Evolutionary conservation across 2,888 invertebrate genomes (phyloP), one percentile per base, ranked within the genome.

Genomic region (Amblyjoppa fuscipennis): DNA sequence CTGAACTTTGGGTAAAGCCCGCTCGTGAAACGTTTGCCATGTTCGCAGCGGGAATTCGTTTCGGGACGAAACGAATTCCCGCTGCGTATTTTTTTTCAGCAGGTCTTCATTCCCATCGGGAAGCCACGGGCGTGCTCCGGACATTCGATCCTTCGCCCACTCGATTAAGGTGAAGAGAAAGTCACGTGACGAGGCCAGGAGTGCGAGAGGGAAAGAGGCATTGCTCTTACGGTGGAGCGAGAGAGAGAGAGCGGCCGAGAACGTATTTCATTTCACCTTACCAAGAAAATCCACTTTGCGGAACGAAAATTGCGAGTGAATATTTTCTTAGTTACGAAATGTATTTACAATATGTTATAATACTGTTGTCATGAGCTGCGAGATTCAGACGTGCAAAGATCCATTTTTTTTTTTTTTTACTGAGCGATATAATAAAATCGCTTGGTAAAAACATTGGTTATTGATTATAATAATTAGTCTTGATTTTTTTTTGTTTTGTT

Each of bases 261-360:
- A 41, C 9, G 7, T 11, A 11, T 41, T 41, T 11, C 41, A 11
- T 5, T 41, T 41, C 11, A 11, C 41, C 11, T 11, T 11, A 41
- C 6, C 75, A 64, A n/a, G 56, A 64, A 49, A 34, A 64, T 45
- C 61, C 61, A 49, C n/a, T 74, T 61, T 59, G 41, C 28, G 2
- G n/a, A 2, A n/a, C 28, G 3, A 7, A 56, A 73, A 41, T 25
- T 49, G 45, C 45, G 13, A 68, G n/a, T 0, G 34, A 68, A 25
- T 16, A 31, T 38, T 20, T n/a, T 38, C 16, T 13, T 13, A 53
- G 20, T 73, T 38, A 73, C 41, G 25, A 77, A 56, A 68, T 53
- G 16, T 78, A 81, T 81, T 68, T 59, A 59, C 76, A 81, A 71
- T 79, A 79, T 75, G 61, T 75, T 80, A 75, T 66, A 75, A 61